These are phyloP conservation scores for Zygogramma bicolorata DNA, from an alignment of 2,888 invertebrate species.

Conservation along the genomic window DNA sequence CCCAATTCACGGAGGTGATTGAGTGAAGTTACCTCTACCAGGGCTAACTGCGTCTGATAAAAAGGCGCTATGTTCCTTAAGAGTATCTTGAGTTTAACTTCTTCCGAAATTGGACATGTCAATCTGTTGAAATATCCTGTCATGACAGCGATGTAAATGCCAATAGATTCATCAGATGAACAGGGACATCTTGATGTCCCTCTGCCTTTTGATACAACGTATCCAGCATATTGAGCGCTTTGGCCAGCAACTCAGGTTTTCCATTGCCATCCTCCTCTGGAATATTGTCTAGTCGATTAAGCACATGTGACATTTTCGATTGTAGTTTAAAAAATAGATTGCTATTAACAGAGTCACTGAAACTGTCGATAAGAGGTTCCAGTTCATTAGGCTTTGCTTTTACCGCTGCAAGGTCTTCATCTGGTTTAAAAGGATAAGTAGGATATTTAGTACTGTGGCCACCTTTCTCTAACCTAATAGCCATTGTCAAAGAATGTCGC, in stretches of 20 bases:
- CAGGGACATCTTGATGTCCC: not conserved
- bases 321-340: too few species aligned
- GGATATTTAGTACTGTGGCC: not conserved
- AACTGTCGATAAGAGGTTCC: not conserved
- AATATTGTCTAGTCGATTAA: not conserved
- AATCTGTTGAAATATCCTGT: not conserved
- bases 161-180: not conserved
- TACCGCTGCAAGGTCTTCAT: not conserved
- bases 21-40: constrained; percentile 32
- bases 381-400: not conserved
- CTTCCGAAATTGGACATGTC: not conserved
- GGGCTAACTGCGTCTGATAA: constrained; percentile 36
- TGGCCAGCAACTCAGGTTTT: not conserved
- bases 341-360: not conserved
- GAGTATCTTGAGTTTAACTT: not conserved
- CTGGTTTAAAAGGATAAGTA: not conserved
- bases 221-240: not conserved
- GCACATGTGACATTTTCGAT: not conserved
- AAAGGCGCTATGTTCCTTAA: constrained; percentile 4
- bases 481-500: not conserved
- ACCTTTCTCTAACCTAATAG: not conserved
- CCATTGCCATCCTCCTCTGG: not conserved
- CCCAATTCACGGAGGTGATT: constrained; percentile 32
- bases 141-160: not conserved
- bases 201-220: not conserved